Base-by-base conservation (phyloP, 2,113 vertebrate genomes). In the Odocoileus virginianus region DNA sequence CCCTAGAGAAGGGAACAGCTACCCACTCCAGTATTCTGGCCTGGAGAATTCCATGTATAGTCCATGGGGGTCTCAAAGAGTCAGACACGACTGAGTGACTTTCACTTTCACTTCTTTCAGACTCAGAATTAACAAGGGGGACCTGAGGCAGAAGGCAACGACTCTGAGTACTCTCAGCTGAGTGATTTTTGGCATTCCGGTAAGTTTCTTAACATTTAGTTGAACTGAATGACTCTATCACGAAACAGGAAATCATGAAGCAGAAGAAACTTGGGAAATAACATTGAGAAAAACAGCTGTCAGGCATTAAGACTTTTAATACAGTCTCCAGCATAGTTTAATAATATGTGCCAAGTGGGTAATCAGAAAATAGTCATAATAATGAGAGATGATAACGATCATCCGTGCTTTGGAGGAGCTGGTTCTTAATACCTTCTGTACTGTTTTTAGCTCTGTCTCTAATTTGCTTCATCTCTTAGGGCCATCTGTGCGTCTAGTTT, bases 301-400 rank as follows among this genome's bases (percentile, higher is more conserved):
- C 79, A 57, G 19, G 61, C 88, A 87, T 94, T 94, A 94, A 97
- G 57, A 13, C 83, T 93, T 97, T 96, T 97, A 93, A 98, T 97
- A 83, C 91, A 71, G 78, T 97, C 81, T 92, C 76, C 78, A 89
- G 60, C 60, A 95, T 40, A 58, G 78, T 97, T 97, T 89, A 94
- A 96, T 97, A 86, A 93, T 87, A 94, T 93, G n/a, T 96, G 94
- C 96, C 97, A 96, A 89, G 43, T 94, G 91, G 57, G 45, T 55
- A 88, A 95, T 97, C 92, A 98, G 96, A 97, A 97, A 91, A 87
- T 92, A 98, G 85, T 94, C 60, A 47, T 86, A 89, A 91, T 96
- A 95, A 94, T 2, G 33, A 83, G 14, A 82, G 95, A 96, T 27
- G 47, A 90, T 95, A 85, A 64, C 33, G 28, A 95, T 71, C 76